A percentile compares a stretch with the other conserved stretches of the same genome.
phyloP scores from a whole-genome alignment of 2,888 invertebrate species.

The Luperina nickerlii region DNA sequence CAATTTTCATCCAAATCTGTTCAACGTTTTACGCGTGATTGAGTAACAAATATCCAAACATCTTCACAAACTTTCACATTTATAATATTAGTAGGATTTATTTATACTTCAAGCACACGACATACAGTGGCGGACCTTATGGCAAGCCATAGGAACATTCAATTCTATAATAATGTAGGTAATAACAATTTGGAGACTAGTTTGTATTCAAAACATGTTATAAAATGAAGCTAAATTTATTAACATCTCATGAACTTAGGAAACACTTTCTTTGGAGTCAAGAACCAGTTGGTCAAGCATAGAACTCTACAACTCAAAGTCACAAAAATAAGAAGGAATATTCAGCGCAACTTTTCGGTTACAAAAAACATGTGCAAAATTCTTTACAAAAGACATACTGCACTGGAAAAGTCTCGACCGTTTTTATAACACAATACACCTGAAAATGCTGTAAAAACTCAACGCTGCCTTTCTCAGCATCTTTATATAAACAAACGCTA shows the following conservation, averaged over 20 bases:
- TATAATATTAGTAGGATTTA: no score
- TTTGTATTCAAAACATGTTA: neutral
- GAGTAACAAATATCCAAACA: no score
- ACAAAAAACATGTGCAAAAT: neutral
- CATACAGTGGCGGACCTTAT: no score
- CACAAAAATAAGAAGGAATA: neutral
- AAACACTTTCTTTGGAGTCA: neutral
- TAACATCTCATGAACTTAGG: neutral
- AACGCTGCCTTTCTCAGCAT: constrained; percentile 14
- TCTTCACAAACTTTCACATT: no score
- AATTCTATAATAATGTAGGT: no score
- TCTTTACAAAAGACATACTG: constrained; percentile 5
- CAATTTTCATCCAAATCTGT: no score
- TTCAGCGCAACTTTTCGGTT: neutral
- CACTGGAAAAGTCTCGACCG: constrained; percentile 5
- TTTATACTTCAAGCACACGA: no score
- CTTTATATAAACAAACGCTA: constrained; percentile 20
- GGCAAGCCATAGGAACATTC: no score
- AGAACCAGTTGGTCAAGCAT: neutral
- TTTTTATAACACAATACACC: constrained; percentile 20
- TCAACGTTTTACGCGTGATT: no score
- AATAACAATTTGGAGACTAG: no score
- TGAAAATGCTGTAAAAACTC: constrained; percentile 39
- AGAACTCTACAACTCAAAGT: neutral
- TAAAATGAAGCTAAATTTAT: neutral